Evolutionary conservation across 2,888 invertebrate genomes (phyloP).

Genomic region (Caenorhabditis angaria): DNA sequence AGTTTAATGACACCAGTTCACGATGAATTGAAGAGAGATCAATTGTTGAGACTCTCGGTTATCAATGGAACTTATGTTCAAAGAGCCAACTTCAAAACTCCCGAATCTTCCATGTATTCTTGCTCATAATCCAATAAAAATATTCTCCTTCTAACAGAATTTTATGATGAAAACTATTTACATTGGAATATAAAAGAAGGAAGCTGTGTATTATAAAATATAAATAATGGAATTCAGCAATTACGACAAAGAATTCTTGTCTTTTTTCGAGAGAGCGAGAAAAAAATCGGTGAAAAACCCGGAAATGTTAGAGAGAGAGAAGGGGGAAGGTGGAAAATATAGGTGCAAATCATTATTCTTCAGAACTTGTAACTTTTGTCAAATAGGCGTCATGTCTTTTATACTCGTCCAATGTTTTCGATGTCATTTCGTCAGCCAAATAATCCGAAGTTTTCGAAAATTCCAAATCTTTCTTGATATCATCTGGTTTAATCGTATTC

Average conservation of each 20-base stretch:
- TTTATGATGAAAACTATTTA: slow-evolving; percentile 2
- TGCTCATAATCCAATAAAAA: no score
- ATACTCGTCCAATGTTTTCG: slow-evolving; percentile 76
- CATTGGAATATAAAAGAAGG: not conserved
- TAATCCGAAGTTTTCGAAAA: slow-evolving; percentile 77
- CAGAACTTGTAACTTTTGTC: slow-evolving; percentile 39
- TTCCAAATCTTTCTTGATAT: slow-evolving; percentile 26
- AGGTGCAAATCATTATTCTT: slow-evolving; percentile 26
- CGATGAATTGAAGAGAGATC: slow-evolving; percentile 98
- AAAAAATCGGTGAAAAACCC: not conserved
- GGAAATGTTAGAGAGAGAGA: not conserved
- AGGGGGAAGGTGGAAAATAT: not conserved
- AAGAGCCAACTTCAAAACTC: not conserved
- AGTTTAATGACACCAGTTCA: slow-evolving; percentile 95
- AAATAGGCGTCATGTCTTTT: slow-evolving; percentile 59
- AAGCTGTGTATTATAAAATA: not conserved
- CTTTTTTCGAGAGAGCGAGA: not conserved
- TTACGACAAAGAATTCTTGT: not conserved
- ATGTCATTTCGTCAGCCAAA: slow-evolving; percentile 89
- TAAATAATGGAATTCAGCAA: not conserved
- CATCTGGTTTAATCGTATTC: slow-evolving; percentile 30
- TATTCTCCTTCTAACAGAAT: not conserved
- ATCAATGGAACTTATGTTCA: slow-evolving; percentile 86
- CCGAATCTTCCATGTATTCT: not conserved
- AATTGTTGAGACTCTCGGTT: slow-evolving; percentile 96